phyloP scores from a whole-genome alignment of 2,888 invertebrate species.

The Syrphus vitripennis region DNA sequence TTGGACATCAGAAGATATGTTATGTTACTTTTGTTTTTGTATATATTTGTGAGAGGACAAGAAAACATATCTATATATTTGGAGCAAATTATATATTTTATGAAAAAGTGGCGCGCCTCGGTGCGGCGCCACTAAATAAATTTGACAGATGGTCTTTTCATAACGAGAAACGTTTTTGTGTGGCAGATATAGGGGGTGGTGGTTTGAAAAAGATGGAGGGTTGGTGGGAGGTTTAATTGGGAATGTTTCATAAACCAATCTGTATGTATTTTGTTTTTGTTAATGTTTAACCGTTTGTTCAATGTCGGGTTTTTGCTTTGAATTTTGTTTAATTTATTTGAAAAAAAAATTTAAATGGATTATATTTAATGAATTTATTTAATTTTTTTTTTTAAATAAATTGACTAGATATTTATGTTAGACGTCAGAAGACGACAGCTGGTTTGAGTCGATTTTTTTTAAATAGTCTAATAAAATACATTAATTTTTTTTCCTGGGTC shows the following conservation, averaged over 20 bases:
- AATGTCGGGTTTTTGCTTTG: not conserved
- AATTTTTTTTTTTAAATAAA: not conserved
- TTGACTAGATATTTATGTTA: not conserved
- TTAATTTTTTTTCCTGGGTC: no score
- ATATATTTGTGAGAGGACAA: not conserved
- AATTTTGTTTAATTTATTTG: not conserved
- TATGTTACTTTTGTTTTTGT: not conserved
- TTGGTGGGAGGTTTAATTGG: no score
- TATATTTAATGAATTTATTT: not conserved
- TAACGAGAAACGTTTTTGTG: not conserved
- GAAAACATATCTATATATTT: not conserved
- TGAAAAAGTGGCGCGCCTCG: not conserved
- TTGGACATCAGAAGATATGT: not conserved
- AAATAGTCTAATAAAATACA: no score
- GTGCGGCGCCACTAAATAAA: constrained; percentile 2
- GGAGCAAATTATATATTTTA: not conserved
- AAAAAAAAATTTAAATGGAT: not conserved
- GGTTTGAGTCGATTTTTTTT: not conserved
- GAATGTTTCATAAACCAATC: not conserved
- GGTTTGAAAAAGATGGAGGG: no score
- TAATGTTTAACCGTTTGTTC: not conserved
- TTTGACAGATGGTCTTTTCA: constrained; percentile 15
- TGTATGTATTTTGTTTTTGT: not conserved
- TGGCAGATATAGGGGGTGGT: not conserved
- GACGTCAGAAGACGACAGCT: not conserved